phyloP scores from a whole-genome alignment of 2,797 vertebrate genomes.

The Taeniopygia guttata region DNA sequence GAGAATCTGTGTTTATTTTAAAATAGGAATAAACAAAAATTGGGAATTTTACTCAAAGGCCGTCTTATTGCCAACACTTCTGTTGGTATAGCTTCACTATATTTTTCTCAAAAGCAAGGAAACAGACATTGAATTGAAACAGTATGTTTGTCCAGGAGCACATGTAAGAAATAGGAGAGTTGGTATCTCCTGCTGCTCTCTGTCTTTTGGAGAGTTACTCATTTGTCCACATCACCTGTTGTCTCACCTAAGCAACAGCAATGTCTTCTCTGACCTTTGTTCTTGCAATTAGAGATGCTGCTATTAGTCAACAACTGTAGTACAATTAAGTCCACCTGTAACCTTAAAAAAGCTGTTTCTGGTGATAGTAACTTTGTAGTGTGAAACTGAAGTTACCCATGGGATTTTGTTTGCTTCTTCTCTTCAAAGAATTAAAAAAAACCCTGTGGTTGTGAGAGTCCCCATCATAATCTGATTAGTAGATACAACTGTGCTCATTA shows the following conservation, averaged over 20 bases:
- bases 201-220: not conserved
- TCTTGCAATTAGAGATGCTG: conserved; percentile 40
- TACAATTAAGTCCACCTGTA: not conserved
- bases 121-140: not conserved
- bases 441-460: not conserved
- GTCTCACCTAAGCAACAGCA: conserved; percentile 16
- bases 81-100: not conserved
- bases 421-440: not conserved
- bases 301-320: not conserved
- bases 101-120: not conserved
- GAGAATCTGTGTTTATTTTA: not conserved
- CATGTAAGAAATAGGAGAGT: not conserved
- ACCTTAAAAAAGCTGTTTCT: not conserved
- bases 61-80: not conserved
- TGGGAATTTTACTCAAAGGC: not conserved
- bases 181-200: not conserved
- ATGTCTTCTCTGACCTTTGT: conserved; percentile 37
- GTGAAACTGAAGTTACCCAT: not conserved
- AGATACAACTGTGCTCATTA: not conserved
- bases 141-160: not conserved
- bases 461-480: not conserved
- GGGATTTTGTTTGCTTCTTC: not conserved
- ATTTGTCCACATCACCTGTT: not conserved
- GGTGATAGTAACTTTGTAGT: not conserved
- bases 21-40: not conserved